These are phyloP conservation scores for Rutpela maculata DNA, from an alignment of 2,888 invertebrate genomes.

Conservation along the genomic window DNA sequence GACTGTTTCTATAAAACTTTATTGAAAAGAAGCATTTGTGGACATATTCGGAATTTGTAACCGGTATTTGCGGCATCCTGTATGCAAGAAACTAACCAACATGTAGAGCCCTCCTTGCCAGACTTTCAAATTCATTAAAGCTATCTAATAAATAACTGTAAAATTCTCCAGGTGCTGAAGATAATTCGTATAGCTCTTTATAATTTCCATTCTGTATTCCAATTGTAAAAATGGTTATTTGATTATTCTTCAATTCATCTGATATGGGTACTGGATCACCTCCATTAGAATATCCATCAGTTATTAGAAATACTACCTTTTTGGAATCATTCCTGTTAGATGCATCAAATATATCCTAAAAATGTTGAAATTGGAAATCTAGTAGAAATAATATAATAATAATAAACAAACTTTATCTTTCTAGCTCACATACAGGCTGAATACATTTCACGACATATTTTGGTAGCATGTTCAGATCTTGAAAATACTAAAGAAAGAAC, in stretches of 20 bases:
- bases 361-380: conserved; percentile 20
- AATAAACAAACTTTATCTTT: no score
- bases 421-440: no score
- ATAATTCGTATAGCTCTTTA: conserved; percentile 79
- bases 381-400: not conserved
- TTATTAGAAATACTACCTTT: conserved; percentile 81
- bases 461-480: no score
- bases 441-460: no score
- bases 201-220: conserved; percentile 82
- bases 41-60: no score
- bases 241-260: conserved; percentile 76
- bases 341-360: conserved; percentile 74
- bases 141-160: conserved; percentile 81
- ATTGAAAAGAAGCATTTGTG: no score
- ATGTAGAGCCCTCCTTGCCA: conserved; percentile 81
- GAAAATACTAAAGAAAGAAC: no score
- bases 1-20: no score
- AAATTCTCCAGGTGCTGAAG: conserved; percentile 79
- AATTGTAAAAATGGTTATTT: conserved; percentile 76
- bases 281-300: conserved; percentile 84
- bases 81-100: conserved; percentile 74
- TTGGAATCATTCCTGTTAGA: conserved; percentile 72
- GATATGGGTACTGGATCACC: conserved; percentile 81
- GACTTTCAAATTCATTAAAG: conserved; percentile 82
- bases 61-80: no score